Evolutionary conservation across 2,888 invertebrate genomes (phyloP).

Genomic region (Troilus luridus): DNA sequence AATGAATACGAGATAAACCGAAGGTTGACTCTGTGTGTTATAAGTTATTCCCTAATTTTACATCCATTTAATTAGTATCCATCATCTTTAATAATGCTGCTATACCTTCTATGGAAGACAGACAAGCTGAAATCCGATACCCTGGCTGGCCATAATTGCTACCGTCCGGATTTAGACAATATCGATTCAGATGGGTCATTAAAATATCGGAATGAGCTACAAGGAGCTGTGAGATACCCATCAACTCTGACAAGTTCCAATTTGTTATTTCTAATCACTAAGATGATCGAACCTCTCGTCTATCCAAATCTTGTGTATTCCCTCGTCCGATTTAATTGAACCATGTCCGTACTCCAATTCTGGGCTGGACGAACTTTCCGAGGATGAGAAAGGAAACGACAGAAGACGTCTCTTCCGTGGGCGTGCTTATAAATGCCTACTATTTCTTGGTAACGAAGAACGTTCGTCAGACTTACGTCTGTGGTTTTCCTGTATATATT

Average conservation of each 20-base stretch:
- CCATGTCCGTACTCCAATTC: background rate
- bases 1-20: background rate
- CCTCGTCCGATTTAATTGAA: background rate
- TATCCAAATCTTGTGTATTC: too few relatives aligned
- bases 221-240: background rate
- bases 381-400: background rate
- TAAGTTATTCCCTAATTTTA: background rate
- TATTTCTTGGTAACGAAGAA: background rate
- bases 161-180: background rate
- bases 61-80: background rate
- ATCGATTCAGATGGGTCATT: slow-evolving; percentile 5
- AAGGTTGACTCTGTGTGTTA: background rate
- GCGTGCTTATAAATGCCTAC: background rate
- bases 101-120: background rate
- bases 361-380: background rate
- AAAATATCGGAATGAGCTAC: background rate
- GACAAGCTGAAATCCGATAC: background rate
- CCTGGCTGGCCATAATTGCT: background rate
- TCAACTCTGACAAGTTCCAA: background rate
- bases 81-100: background rate
- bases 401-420: background rate
- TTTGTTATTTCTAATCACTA: background rate
- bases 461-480: background rate
- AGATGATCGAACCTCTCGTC: background rate
- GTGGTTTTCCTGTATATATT: background rate